Evolutionary conservation across 1,140 invertebrate genomes (phyloP).

Genomic region (Drosophila subpulchrella): DNA sequence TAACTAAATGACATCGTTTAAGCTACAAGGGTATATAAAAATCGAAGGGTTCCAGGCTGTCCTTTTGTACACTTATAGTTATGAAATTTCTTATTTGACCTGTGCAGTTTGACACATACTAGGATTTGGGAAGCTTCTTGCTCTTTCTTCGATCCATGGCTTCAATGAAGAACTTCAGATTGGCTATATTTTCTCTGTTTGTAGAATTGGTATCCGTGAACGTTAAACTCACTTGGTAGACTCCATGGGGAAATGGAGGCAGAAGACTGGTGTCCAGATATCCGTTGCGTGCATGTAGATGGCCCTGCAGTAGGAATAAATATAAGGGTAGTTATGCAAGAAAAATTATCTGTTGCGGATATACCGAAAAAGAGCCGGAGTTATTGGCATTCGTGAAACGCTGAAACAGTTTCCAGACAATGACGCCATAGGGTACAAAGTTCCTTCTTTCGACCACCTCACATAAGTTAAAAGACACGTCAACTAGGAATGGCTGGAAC

Average conservation of each 20-base stretch:
- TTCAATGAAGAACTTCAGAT: conserved; percentile 21
- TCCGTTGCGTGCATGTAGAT: background rate
- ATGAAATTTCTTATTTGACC: no score
- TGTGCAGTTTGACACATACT: no score
- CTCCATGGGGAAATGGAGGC: conserved; percentile 30
- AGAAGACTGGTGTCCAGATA: conserved; percentile 7
- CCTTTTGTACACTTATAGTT: no score
- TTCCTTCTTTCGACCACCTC: conserved; percentile 17
- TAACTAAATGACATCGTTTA: no score
- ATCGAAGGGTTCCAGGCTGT: no score
- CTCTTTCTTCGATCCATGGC: conserved; percentile 14
- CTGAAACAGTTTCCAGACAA: conserved; percentile 2
- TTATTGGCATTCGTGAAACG: conserved; percentile 43
- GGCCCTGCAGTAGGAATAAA: conserved; percentile 15
- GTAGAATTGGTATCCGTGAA: conserved; percentile 15
- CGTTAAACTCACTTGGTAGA: background rate
- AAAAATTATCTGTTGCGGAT: background rate
- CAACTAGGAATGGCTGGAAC: conserved; percentile 44
- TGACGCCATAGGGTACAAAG: conserved; percentile 22
- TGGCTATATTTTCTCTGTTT: conserved; percentile 8
- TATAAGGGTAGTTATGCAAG: background rate
- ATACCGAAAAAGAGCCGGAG: conserved; percentile 33
- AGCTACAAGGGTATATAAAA: no score
- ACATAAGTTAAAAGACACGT: conserved; percentile 21
- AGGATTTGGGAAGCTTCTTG: background rate